phyloP scores from a whole-genome alignment of 2,113 vertebrate species.

The Bufo bufo region DNA sequence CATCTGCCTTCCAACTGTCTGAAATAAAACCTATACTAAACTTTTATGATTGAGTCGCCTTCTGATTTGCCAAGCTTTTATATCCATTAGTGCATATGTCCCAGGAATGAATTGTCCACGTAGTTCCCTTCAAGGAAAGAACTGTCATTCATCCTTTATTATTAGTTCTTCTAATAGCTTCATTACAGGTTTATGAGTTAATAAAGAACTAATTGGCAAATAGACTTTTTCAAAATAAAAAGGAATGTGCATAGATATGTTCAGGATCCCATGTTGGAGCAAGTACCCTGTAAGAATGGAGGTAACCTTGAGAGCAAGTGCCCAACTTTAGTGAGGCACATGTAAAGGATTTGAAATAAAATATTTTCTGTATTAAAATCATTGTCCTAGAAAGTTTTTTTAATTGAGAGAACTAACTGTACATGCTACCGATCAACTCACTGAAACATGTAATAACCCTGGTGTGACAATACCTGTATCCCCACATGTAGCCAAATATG shows the following conservation, averaged over 20 bases:
- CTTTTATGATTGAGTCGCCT: slow-evolving; percentile 45
- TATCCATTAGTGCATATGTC: slow-evolving; percentile 48
- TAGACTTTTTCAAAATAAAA: not conserved
- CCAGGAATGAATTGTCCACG: slow-evolving; percentile 26
- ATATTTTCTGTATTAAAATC: not conserved
- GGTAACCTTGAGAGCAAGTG: too few species aligned
- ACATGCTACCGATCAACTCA: too few species aligned
- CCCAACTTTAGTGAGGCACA: too few species aligned
- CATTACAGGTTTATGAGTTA: not conserved
- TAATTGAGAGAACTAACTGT: too few species aligned
- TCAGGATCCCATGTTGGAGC: not conserved
- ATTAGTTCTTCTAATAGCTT: slow-evolving; percentile 15
- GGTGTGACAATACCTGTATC: too few species aligned
- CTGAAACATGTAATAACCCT: too few species aligned
- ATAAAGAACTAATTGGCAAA: slow-evolving; percentile 4
- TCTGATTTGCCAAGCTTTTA: slow-evolving; percentile 52
- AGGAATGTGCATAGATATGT: not conserved
- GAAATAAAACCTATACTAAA: slow-evolving; percentile 54
- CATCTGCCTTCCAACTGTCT: slow-evolving; percentile 54
- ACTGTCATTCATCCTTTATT: slow-evolving; percentile 25
- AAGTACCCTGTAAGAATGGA: not conserved
- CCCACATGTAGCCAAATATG: too few species aligned
- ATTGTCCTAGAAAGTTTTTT: not conserved
- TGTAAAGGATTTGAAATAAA: too few species aligned
- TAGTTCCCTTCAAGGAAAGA: slow-evolving; percentile 18